Base-by-base conservation (phyloP, 2,797 vertebrate genomes). In the Masticophis lateralis region DNA sequence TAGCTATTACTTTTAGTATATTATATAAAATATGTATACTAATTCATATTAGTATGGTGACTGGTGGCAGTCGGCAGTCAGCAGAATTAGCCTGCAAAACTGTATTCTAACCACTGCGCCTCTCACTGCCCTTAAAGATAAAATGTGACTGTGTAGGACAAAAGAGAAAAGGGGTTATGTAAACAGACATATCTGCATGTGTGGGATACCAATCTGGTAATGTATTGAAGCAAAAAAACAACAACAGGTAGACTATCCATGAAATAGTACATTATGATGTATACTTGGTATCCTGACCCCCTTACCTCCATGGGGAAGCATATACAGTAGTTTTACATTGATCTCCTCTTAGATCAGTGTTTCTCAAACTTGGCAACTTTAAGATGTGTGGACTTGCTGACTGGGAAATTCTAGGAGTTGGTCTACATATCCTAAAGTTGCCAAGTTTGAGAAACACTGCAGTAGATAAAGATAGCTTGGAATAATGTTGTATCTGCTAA, bases 401-500 rank as follows among this genome's bases (percentile, higher is more conserved):
- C 43, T 83, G 37, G 37, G 37, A 47, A 83, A 83, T 83, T 83
- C 20, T 83, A 10, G 37, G 74, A 83, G 10, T 83, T 47, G 10
- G 20, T 83, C 9, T 4, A 47, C 20, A 18, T 43, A 22, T 83
- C 20, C 22, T 47, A 2, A 83, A 83, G 10, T 83, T 47, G 74
- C 20, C 37, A 83, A 83, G 37, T 83, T 83, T 83, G 37, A 83
- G 37, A 47, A 83, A 25, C 74, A 47, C 20, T 25, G 10, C 37
- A 83, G n/a, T 61, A 86, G 57, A n/a, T 32, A 9, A 47, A 83
- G 28, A 60, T 28, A 25, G 20, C 18, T 57, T 60, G 20, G 55
- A 60, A 90, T 90, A 90, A 13, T 32, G n/a, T 87, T 51, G 25
- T 27, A 1, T 5, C 94, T 94, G 37, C 5, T 94, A 88, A 90